Evolutionary conservation across 2,888 invertebrate genomes (phyloP).

Genomic region (Punctoribates punctum): DNA sequence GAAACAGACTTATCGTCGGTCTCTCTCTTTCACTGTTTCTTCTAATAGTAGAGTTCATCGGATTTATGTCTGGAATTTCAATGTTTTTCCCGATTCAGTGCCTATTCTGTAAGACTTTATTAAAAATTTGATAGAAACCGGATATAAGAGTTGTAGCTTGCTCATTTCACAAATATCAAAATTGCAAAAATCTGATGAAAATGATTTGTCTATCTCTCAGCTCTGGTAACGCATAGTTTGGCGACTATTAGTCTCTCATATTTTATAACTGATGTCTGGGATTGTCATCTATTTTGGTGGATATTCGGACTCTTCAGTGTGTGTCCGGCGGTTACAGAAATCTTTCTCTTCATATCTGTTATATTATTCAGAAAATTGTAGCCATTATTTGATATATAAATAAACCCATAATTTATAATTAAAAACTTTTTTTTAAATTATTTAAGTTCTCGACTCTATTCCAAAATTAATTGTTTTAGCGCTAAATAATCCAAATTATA

Average conservation of each 20-base stretch:
- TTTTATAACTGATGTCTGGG: conserved; percentile 27
- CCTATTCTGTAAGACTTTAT: conserved; percentile 5
- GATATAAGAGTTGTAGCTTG: too few species aligned
- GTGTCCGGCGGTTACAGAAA: background rate
- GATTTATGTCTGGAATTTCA: conserved; percentile 12
- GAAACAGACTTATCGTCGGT: background rate
- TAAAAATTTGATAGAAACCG: too few species aligned
- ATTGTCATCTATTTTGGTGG: conserved; percentile 20
- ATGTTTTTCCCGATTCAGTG: conserved; percentile 10
- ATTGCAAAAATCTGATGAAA: too few species aligned
- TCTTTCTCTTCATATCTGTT: background rate
- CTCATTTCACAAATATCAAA: too few species aligned
- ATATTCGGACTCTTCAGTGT: conserved; percentile 19
- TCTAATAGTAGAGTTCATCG: background rate
- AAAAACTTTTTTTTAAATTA: too few species aligned
- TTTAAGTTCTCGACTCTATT: too few species aligned
- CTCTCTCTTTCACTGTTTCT: background rate
- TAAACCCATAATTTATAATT: too few species aligned
- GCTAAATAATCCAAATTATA: too few species aligned
- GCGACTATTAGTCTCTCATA: background rate
- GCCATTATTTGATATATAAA: too few species aligned
- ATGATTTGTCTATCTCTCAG: background rate
- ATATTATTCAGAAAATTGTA: background rate
- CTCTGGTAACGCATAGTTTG: background rate
- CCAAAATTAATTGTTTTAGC: too few species aligned